A percentile compares a stretch with the other conserved stretches of the same genome.
These are phyloP conservation scores for Chymomyza costata DNA, from an alignment of 1,140 invertebrate species.

Conservation along the genomic window DNA sequence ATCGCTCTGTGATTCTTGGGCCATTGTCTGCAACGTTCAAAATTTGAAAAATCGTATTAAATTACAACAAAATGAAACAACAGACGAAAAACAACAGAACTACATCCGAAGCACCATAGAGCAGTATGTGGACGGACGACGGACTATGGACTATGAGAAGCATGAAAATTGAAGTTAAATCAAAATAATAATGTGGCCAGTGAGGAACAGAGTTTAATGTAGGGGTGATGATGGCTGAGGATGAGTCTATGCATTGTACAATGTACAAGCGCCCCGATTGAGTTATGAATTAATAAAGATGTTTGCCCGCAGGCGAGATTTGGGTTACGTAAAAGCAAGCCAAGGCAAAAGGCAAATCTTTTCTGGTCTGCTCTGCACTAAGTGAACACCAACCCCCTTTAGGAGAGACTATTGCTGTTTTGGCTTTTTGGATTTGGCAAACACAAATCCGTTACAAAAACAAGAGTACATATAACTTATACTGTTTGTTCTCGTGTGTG, in stretches of 20 bases:
- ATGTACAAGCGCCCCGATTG: slow-evolving; percentile 43
- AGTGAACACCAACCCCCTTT: slow-evolving; percentile 21
- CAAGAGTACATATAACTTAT: slow-evolving; percentile 22
- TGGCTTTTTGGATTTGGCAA: slow-evolving; percentile 62
- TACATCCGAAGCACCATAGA: too few species aligned
- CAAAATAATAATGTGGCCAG: slow-evolving; percentile 26
- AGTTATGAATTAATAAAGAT: slow-evolving; percentile 74
- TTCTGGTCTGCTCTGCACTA: too few species aligned
- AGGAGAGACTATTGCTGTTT: slow-evolving; percentile 43
- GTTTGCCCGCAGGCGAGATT: slow-evolving; percentile 71
- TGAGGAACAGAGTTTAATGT: neutral
- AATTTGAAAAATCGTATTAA: slow-evolving; percentile 68
- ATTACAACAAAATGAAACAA: slow-evolving; percentile 47
- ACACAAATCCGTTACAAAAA: slow-evolving; percentile 54
- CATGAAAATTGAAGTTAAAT: slow-evolving; percentile 62
- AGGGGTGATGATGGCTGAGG: slow-evolving; percentile 17
- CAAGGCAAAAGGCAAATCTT: slow-evolving; percentile 16
- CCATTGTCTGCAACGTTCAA: slow-evolving; percentile 15
- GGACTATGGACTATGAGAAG: neutral
- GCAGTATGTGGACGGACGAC: slow-evolving; percentile 1
- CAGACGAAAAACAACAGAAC: slow-evolving; percentile 9
- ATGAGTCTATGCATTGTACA: slow-evolving; percentile 14
- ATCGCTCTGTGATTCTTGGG: neutral
- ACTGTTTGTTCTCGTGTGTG: slow-evolving; percentile 27
- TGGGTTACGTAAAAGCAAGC: slow-evolving; percentile 52